Evolutionary conservation across 2,797 vertebrate genomes (phyloP).

Genomic region (Danio choprae): DNA sequence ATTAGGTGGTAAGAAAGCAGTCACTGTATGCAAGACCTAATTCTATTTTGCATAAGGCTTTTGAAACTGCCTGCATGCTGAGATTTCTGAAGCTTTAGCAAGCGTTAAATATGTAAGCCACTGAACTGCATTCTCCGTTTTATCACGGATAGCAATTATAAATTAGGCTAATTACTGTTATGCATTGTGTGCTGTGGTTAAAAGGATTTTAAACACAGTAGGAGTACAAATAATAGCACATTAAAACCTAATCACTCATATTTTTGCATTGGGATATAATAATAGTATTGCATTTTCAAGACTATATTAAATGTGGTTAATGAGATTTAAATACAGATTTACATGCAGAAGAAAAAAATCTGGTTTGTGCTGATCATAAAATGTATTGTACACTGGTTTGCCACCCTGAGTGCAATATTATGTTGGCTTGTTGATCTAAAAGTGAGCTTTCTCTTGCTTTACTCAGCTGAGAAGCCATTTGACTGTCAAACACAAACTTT

Average conservation of each 20-base stretch:
- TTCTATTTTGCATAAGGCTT: neutral
- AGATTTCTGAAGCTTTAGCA: neutral
- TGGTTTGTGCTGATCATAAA: neutral
- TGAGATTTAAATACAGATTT: no score
- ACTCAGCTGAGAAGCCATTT: no score
- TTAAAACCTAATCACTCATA: neutral
- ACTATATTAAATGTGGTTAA: neutral
- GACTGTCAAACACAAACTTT: no score
- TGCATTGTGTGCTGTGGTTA: neutral
- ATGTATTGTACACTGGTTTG: neutral
- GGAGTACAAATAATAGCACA: neutral
- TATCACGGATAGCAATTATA: constrained; percentile 7
- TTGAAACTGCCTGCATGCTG: neutral
- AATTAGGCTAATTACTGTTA: constrained; percentile 29
- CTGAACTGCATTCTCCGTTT: neutral
- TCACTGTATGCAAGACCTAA: neutral
- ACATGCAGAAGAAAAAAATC: neutral
- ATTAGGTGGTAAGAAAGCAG: no score
- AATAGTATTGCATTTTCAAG: neutral
- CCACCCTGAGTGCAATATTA: no score
- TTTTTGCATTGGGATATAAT: neutral
- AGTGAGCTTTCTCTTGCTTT: no score
- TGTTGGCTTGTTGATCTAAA: no score
- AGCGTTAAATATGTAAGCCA: neutral
- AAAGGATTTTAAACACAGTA: constrained; percentile 5